Conservation (phyloP, 2,113 vertebrate species). For the Aplodontia rufa region DNA sequence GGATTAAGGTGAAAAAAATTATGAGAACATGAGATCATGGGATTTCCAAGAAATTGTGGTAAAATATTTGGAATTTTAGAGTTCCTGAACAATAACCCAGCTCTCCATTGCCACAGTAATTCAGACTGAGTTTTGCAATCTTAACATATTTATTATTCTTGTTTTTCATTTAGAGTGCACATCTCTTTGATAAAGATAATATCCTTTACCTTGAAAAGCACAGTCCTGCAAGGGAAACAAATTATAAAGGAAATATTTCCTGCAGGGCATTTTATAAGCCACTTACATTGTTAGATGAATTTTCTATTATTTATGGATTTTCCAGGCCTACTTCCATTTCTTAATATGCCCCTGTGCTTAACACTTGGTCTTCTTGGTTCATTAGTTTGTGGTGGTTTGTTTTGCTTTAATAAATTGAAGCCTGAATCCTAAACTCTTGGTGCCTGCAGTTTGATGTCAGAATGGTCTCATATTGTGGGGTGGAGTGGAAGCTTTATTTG, state of each 20-base stretch:
- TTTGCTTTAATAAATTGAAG: background rate
- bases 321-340: background rate
- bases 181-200: background rate
- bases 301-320: no score
- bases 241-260: background rate
- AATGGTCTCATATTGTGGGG: background rate
- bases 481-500: background rate
- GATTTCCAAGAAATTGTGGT: background rate
- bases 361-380: background rate
- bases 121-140: background rate
- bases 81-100: background rate
- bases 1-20: background rate
- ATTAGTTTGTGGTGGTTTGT: background rate
- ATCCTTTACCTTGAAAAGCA: constrained; percentile 41
- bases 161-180: background rate
- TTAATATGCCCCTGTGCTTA: constrained; percentile 1
- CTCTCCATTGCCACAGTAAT: background rate
- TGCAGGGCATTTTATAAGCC: background rate
- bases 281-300: background rate
- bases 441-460: background rate
- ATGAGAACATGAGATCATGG: background rate
- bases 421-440: background rate
- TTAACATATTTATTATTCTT: background rate
- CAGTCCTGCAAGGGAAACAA: background rate
- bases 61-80: background rate